Evolutionary conservation across 2,888 invertebrate species (phyloP), one percentile per base, ranked within the genome.

Genomic region (Salticus scenicus): DNA sequence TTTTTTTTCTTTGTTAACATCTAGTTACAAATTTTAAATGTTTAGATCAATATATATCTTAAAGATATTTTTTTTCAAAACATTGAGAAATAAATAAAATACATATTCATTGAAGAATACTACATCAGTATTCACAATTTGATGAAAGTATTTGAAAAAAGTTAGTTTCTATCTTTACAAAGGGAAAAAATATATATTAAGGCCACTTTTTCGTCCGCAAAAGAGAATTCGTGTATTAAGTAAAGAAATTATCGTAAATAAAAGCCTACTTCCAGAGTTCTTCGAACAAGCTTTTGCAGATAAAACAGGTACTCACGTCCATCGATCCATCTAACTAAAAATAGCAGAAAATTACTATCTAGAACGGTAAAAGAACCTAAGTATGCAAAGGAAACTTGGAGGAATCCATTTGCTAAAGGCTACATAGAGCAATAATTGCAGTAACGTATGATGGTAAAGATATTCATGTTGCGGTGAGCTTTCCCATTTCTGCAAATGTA

Each of bases 301-400:
- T 20, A 57, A 57, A 57, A 24, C 57, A 57, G 20, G 57, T 57
- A 57, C 57, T 47, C 17, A 17, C 42, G 24, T 1, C 17, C 20
- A 57, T 57, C 57, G 57, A 57, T 57, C 57, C 57, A 57, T 57
- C 20, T 24, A 57, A 57, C 57, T 57, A 57, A 57, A 74, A 74
- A 74, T 64, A 73, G 77, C 72, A 72, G 83, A 83, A 83, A 83
- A 83, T 83, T 83, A 77, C 81, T 75, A 81, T 74, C 81, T 67
- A 41, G 28, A 63, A 69, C 83, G 63, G 72, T 42, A 67, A 67
- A 72, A 63, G 70, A 77, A 83, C 67, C 73, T 41, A 66, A 69
- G 67, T 33, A 66, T 30, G 67, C 72, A 64, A 77, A 77, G 73
- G 66, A 76, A 83, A 77, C 72, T 77, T 72, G 76, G 57, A 75